These are phyloP conservation scores for Blomia tropicalis DNA, from an alignment of 2,888 invertebrate species.

Conservation along the genomic window DNA sequence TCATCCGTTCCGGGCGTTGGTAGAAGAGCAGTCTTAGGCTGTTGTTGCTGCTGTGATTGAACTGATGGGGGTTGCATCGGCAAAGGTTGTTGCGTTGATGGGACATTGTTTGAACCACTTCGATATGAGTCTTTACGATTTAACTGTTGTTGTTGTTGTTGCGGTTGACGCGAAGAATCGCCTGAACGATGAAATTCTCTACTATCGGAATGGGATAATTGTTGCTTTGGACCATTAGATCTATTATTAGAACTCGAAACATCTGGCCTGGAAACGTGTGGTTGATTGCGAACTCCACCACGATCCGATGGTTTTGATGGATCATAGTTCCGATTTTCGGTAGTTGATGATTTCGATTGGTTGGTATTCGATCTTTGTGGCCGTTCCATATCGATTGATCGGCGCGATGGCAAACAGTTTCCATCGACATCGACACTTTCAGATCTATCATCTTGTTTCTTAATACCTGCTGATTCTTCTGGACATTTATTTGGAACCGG, in stretches of 20 bases:
- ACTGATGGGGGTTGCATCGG: too few species aligned
- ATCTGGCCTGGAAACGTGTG: not conserved
- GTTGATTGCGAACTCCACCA: not conserved
- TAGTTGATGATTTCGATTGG: not conserved
- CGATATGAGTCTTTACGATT: not conserved
- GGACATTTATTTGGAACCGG: not conserved
- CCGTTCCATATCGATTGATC: not conserved
- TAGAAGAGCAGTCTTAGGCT: too few species aligned
- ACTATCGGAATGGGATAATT: not conserved
- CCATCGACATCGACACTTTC: not conserved
- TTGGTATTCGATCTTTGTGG: not conserved
- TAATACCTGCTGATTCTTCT: not conserved
- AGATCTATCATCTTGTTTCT: not conserved
- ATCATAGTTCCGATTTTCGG: not conserved
- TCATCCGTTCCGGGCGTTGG: too few species aligned
- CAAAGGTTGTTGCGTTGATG: too few species aligned
- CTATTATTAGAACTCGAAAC: not conserved
- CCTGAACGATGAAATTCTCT: not conserved
- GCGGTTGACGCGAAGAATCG: not conserved
- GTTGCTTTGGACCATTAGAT: not conserved
- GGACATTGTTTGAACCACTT: not conserved
- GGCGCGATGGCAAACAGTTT: not conserved
- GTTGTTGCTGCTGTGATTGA: too few species aligned
- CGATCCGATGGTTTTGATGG: not conserved
- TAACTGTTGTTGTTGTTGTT: slow-evolving; percentile 6